Evolutionary conservation across 2,797 vertebrate genomes (phyloP), one percentile per base, ranked within the genome.

Genomic region (Neosilurus mollespiculum): DNA sequence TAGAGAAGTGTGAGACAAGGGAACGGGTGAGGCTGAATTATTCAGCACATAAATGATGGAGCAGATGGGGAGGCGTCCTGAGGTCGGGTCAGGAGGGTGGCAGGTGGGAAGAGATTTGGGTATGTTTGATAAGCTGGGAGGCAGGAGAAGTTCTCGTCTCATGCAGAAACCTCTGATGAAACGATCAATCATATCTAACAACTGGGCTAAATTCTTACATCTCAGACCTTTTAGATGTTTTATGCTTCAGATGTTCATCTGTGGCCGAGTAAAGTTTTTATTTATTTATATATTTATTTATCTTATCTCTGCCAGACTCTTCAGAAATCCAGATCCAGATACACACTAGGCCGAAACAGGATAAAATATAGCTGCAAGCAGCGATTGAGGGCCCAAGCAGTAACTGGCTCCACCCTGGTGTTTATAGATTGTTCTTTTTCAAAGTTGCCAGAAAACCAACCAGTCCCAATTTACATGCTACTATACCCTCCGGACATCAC

Each of bases 51-150:
- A 73, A 83, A 83, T 75, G 84, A 84, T 73, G 59, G 75, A 87
- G 83, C 85, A 89, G 88, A 88, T 87, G 87, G 84, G 62, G 70
- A 30, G 34, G 64, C 59, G 37, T 84, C 80, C 83, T 84, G 83
- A 69, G 83, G 84, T 84, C 75, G 76, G 80, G 77, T 80, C 83
- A 73, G 75, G 59, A 78, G 49, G 78, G 53, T 75, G 86, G 73
- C 81, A 87, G 84, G 79, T 86, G 86, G 83, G 85, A 53, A 70
- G 53, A 53, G 54, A 26, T 51, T 30, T 30, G 61, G n/a, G 4
- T 51, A 14, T 72, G 69, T 51, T 30, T 30, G 16, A n/a, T 77
- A 61, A 61, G 71, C 24, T 75, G 53, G 24, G 24, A 75, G 58
- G 43, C n/a, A 65, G 77, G 65, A 53, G 62, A 4, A 30, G 77